These are phyloP conservation scores for Mesorhabditis sp. DNA, from an alignment of 2,888 invertebrate genomes.

Conservation along the genomic window DNA sequence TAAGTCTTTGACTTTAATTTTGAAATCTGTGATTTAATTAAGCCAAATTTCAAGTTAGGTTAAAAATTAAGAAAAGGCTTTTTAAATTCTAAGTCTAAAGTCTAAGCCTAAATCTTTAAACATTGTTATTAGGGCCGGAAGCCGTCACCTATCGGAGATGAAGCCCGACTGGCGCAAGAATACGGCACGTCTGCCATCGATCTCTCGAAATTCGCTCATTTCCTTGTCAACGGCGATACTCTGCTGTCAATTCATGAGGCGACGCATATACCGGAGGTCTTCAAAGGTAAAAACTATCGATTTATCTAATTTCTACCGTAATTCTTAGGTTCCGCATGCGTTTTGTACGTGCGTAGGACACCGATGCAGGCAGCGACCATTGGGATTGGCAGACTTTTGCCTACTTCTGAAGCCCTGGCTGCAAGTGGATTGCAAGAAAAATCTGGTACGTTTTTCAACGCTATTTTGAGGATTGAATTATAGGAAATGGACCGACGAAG, in stretches of 20 bases:
- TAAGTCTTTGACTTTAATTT: not conserved
- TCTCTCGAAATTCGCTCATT: conserved; percentile 40
- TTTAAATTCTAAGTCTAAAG: not conserved
- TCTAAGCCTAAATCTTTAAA: not conserved
- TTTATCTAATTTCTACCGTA: not conserved
- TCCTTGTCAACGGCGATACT: conserved; percentile 49
- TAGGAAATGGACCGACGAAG: no score
- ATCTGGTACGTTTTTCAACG: no score
- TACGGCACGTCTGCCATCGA: conserved; percentile 43
- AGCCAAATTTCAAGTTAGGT: not conserved
- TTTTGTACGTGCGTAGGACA: not conserved
- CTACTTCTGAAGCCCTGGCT: not conserved
- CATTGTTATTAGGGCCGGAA: conserved; percentile 13
- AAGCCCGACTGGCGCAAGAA: conserved; percentile 37
- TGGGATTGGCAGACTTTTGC: no score
- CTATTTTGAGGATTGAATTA: no score
- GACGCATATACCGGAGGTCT: conserved; percentile 38
- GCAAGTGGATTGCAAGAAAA: no score
- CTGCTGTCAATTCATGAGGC: conserved; percentile 51
- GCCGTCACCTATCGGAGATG: conserved; percentile 35
- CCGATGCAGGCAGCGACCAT: not conserved
- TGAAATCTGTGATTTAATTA: conserved; percentile 14
- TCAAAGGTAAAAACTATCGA: conserved; percentile 22
- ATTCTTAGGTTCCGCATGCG: not conserved
- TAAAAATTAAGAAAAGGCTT: no score